phyloP scores from a whole-genome alignment of 2,797 vertebrate genomes.

The Chanos chanos region DNA sequence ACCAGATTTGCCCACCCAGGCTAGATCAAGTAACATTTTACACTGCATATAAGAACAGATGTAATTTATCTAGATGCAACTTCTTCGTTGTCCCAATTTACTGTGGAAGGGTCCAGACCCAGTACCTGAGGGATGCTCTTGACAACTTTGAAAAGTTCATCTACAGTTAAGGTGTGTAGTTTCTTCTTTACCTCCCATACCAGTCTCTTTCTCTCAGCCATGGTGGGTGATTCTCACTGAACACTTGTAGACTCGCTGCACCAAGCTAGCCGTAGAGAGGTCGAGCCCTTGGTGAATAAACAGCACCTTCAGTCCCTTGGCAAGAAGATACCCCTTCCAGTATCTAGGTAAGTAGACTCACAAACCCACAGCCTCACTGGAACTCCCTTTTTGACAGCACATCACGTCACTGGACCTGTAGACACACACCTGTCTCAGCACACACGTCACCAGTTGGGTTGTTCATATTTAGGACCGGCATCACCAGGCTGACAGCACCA shows the following conservation, averaged over 20 bases:
- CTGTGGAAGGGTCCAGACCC: not conserved
- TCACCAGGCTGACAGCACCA: no score
- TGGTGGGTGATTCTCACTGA: not conserved
- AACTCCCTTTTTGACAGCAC: not conserved
- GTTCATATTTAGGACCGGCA: no score
- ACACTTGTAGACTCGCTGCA: not conserved
- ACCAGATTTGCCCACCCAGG: no score
- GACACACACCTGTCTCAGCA: no score
- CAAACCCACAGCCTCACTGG: not conserved
- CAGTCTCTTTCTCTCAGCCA: slow-evolving; percentile 13
- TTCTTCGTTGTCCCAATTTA: not conserved
- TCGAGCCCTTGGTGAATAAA: no score
- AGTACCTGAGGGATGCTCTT: not conserved
- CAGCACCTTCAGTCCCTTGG: no score
- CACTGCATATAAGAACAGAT: not conserved
- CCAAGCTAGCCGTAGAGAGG: not conserved
- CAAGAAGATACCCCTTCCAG: no score
- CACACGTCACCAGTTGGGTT: no score
- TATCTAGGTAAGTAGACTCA: no score
- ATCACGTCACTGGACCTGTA: no score
- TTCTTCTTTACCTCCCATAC: slow-evolving; percentile 30
- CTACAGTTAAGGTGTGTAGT: slow-evolving; percentile 1
- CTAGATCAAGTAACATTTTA: not conserved
- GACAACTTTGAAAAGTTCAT: slow-evolving; percentile 13
- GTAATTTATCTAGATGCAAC: not conserved